Evolutionary conservation across 2,113 vertebrate genomes (phyloP).

Genomic region (Deroptyus accipitrinus): DNA sequence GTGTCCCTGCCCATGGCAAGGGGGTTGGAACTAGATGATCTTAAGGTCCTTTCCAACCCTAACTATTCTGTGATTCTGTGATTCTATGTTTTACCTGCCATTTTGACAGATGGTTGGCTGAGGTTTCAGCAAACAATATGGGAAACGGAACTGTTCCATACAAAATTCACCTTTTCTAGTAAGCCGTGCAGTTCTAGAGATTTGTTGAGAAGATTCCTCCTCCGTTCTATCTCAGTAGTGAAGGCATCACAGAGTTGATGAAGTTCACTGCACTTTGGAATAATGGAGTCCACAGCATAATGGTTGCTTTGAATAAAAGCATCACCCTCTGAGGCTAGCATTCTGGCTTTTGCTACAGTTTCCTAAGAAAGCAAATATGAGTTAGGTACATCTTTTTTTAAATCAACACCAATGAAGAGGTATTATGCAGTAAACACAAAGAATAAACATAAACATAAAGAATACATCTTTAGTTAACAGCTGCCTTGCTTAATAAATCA

Average conservation of each 20-base stretch:
- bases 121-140: not conserved
- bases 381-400: not conserved
- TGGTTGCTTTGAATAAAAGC: constrained; percentile 86
- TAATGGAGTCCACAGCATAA: constrained; percentile 93
- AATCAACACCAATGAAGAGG: not conserved
- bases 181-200: constrained; percentile 86
- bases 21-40: too few species aligned
- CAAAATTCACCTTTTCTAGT: constrained; percentile 83
- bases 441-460: not conserved
- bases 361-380: constrained; percentile 72
- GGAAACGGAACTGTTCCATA: not conserved
- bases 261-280: constrained; percentile 91
- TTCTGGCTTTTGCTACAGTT: constrained; percentile 76
- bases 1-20: too few species aligned
- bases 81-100: not conserved
- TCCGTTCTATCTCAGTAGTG: constrained; percentile 58
- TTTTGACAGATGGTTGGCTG: not conserved
- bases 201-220: constrained; percentile 80
- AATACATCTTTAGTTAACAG: not conserved
- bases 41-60: too few species aligned
- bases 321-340: constrained; percentile 81
- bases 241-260: constrained; percentile 76
- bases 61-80: too few species aligned
- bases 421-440: not conserved
- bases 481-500: not conserved